Conservation (phyloP, 2,113 vertebrate genomes). For the Gila orcuttii region DNA sequence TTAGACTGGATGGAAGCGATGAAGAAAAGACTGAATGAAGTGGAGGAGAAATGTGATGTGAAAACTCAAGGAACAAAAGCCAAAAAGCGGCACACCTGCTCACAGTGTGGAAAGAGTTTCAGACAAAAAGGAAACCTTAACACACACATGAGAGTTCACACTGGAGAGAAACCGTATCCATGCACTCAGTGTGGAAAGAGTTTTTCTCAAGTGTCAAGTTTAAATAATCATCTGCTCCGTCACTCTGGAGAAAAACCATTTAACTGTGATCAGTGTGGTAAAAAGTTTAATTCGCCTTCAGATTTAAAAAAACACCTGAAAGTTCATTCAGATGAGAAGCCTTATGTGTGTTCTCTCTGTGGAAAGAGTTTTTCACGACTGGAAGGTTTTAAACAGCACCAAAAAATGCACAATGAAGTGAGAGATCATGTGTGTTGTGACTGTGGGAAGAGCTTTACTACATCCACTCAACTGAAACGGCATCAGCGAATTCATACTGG, state of each 20-base stretch:
- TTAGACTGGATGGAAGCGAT: not conserved
- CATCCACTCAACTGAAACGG: not conserved
- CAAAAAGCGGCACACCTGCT: not conserved
- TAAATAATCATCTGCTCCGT: not conserved
- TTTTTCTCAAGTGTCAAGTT: not conserved
- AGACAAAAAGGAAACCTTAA: not conserved
- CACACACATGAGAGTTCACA: not conserved
- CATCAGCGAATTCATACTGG: not conserved
- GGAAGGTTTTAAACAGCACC: not conserved
- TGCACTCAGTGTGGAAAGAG: not conserved
- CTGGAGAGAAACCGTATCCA: not conserved
- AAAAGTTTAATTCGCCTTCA: not conserved
- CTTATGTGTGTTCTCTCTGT: not conserved
- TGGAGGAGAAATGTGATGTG: not conserved
- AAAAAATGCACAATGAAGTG: not conserved
- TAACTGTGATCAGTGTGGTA: not conserved
- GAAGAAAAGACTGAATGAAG: not conserved
- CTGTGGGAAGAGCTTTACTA: conserved; percentile 1
- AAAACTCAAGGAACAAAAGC: not conserved
- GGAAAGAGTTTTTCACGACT: not conserved
- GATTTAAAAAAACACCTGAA: not conserved
- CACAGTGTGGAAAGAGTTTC: not conserved
- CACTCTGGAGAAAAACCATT: not conserved
- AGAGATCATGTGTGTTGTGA: not conserved
- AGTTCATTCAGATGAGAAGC: not conserved